phyloP scores from a whole-genome alignment of 23 tunicate genomes.

The Halocynthia aurantium region DNA sequence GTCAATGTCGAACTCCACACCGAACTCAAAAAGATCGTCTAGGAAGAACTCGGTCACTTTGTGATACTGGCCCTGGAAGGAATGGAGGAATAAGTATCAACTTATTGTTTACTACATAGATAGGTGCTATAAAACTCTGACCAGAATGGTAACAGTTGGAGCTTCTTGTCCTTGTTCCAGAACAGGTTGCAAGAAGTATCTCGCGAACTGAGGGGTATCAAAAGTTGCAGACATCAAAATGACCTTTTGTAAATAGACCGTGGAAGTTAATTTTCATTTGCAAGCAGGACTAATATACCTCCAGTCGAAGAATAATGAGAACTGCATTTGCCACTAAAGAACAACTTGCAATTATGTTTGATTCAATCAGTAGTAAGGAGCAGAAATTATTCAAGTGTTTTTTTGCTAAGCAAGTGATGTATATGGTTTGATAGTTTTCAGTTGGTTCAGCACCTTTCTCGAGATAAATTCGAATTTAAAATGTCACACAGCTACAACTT shows the following conservation, averaged over 20 bases:
- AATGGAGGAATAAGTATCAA: not conserved
- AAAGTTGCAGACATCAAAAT: slow-evolving; percentile 96
- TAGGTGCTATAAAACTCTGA: not conserved
- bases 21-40: slow-evolving; percentile 59
- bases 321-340: too few species aligned
- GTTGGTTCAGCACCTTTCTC: too few species aligned
- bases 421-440: too few species aligned
- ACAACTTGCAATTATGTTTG: too few species aligned
- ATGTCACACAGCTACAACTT: too few species aligned
- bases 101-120: not conserved
- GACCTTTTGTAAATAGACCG: not conserved
- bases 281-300: not conserved
- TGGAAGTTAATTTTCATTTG: too few species aligned
- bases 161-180: not conserved
- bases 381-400: too few species aligned
- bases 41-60: slow-evolving; percentile 45
- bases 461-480: too few species aligned
- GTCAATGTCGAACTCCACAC: slow-evolving; percentile 19
- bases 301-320: not conserved
- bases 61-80: slow-evolving; percentile 5
- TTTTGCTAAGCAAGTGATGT: too few species aligned
- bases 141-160: slow-evolving; percentile 3
- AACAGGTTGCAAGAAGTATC: slow-evolving; percentile 47
- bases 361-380: too few species aligned
- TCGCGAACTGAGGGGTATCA: slow-evolving; percentile 37